These are phyloP conservation scores for Mobula hypostoma DNA, from an alignment of 2,113 vertebrate genomes.

Conservation along the genomic window DNA sequence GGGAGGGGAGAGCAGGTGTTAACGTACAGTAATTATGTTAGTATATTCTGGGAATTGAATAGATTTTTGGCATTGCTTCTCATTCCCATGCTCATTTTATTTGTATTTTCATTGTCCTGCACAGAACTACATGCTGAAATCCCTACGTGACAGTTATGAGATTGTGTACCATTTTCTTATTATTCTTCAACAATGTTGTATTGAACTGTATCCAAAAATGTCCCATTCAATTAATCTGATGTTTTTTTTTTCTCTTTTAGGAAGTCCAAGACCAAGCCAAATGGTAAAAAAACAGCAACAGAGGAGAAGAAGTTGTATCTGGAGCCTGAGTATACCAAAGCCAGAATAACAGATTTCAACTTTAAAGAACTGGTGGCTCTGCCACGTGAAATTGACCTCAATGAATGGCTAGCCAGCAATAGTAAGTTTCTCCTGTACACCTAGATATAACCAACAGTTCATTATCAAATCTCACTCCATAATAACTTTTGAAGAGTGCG, in stretches of 20 bases:
- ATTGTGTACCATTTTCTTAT: not conserved
- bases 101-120: constrained; percentile 26
- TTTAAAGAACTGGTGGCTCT: constrained; percentile 91
- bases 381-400: constrained; percentile 93
- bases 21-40: not conserved
- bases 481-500: not conserved
- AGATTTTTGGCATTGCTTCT: not conserved
- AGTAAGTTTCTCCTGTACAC: constrained; percentile 63
- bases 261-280: constrained; percentile 97
- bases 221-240: constrained; percentile 2
- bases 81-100: constrained; percentile 34
- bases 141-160: not conserved
- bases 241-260: constrained; percentile 51
- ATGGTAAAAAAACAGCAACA: constrained; percentile 83
- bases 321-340: constrained; percentile 85
- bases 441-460: not conserved
- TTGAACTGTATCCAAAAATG: not conserved
- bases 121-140: constrained; percentile 11
- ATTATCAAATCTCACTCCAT: not conserved
- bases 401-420: constrained; percentile 97
- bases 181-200: not conserved
- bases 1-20: not conserved
- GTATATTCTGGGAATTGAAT: not conserved
- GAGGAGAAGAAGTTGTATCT: constrained; percentile 95
- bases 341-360: constrained; percentile 84